These are phyloP conservation scores for Oxyteleia sp. DNA, from an alignment of 2,888 invertebrate species.

Conservation along the genomic window DNA sequence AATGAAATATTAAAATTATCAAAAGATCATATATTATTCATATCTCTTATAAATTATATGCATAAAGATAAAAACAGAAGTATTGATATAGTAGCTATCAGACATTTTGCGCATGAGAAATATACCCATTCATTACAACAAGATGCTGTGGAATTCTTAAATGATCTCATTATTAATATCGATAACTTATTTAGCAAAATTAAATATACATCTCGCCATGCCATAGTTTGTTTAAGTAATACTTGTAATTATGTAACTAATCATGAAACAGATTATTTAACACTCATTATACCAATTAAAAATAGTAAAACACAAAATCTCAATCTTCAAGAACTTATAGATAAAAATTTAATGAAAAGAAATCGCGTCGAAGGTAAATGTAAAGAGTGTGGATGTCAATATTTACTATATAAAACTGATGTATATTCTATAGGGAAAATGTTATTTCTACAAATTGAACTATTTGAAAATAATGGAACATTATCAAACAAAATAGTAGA, in stretches of 20 bases:
- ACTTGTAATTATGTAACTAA: conserved; percentile 6
- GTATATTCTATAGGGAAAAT: background rate
- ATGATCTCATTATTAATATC: background rate
- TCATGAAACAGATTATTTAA: conserved; percentile 4
- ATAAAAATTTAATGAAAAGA: conserved; percentile 4
- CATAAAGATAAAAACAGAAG: conserved; percentile 9
- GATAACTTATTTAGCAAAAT: background rate
- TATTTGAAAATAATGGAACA: conserved; percentile 6
- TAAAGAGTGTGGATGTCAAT: conserved; percentile 4
- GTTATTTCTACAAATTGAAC: conserved; percentile 3
- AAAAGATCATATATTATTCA: too few relatives aligned
- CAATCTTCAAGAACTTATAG: conserved; percentile 3
- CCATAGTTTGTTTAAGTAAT: conserved; percentile 14
- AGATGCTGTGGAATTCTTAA: conserved; percentile 7
- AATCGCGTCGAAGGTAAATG: conserved; percentile 9
- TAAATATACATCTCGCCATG: background rate
- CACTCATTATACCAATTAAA: background rate
- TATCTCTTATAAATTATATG: too few relatives aligned
- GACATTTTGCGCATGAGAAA: conserved; percentile 6
- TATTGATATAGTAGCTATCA: conserved; percentile 16
- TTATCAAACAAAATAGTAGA: background rate
- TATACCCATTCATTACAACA: conserved; percentile 2
- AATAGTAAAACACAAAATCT: background rate
- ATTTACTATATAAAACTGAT: conserved; percentile 11
- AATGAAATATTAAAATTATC: conserved; percentile 10